Base-by-base conservation (phyloP, 1,140 invertebrate species). In the Euwallacea fornicatus region DNA sequence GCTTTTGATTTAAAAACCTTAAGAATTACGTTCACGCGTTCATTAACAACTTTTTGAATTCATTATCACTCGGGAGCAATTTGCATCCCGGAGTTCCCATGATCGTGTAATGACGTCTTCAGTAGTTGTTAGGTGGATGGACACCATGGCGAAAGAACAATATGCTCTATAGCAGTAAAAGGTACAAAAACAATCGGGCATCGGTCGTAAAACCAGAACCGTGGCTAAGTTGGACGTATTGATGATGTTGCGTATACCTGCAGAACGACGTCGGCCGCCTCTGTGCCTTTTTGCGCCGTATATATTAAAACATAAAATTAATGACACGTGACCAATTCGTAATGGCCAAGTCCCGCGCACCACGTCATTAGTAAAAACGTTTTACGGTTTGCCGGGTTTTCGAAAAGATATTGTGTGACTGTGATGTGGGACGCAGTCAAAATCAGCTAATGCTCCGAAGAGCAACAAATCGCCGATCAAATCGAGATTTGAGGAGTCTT, bases 261-360 rank as follows among this genome's bases (percentile, higher is more conserved):
- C 43, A 47, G 42, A 47, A 47, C 11, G 21, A 10, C 16, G 66
- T 68, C 66, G 46, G 46, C 44, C 42, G 66, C 58, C 58, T 53
- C 16, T 61, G 42, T 42, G 67, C 59, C 53, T 69, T 69, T 63
- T 69, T 60, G 42, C 62, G 6, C 15, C 42, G 69, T 47, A 65
- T 65, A 59, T 63, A 71, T 71, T 71, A 71, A 71, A 71, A 71
- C 69, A 65, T 64, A 71, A 71, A 71, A 71, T 71, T 71, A 71
- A 71, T 71, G 69, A 71, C 69, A 65, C 69, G 69, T 71, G 69
- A 71, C 69, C 61, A 71, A 71, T 71, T 59, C 55, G 69, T 71
- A 71, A 71, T 71, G 54, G 69, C 13, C 43, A 44, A 43, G 58
- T 15, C 42, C 47, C 46, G 67, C 58, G 67, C 67, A 50, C 10